phyloP scores from a whole-genome alignment of 1,140 invertebrate species.

The Platorchestia sp. region DNA sequence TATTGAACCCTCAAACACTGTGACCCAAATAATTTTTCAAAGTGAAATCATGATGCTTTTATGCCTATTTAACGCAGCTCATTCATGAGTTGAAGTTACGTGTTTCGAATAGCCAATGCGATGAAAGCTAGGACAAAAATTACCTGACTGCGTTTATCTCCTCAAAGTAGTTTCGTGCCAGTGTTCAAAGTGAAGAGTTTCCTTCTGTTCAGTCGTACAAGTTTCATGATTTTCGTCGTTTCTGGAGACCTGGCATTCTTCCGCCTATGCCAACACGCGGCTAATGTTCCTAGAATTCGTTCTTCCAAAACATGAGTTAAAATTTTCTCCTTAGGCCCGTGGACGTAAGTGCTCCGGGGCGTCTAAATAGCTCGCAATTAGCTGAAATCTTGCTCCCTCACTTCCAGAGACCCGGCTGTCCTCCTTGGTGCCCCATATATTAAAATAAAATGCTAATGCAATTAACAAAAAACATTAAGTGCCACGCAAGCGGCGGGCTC shows the following conservation, averaged over 20 bases:
- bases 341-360: background rate
- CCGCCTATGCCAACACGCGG: slow-evolving; percentile 11
- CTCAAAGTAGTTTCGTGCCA: too few species aligned
- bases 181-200: background rate
- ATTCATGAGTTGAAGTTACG: too few species aligned
- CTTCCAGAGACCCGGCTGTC: background rate
- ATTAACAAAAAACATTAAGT: slow-evolving; percentile 46
- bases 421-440: slow-evolving; percentile 5
- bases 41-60: too few species aligned
- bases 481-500: background rate
- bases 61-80: too few species aligned
- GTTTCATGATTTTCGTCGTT: background rate
- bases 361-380: slow-evolving; percentile 49
- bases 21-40: too few species aligned
- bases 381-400: slow-evolving; percentile 6
- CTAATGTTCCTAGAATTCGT: slow-evolving; percentile 42
- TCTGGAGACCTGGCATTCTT: background rate
- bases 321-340: slow-evolving; percentile 15
- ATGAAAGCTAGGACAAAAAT: too few species aligned
- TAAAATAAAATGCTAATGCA: slow-evolving; percentile 56
- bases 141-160: too few species aligned
- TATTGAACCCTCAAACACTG: too few species aligned
- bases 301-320: slow-evolving; percentile 25
- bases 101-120: too few species aligned
- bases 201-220: background rate